These are phyloP conservation scores for Noctua fimbriata DNA, from an alignment of 2,888 invertebrate genomes.

Conservation along the genomic window DNA sequence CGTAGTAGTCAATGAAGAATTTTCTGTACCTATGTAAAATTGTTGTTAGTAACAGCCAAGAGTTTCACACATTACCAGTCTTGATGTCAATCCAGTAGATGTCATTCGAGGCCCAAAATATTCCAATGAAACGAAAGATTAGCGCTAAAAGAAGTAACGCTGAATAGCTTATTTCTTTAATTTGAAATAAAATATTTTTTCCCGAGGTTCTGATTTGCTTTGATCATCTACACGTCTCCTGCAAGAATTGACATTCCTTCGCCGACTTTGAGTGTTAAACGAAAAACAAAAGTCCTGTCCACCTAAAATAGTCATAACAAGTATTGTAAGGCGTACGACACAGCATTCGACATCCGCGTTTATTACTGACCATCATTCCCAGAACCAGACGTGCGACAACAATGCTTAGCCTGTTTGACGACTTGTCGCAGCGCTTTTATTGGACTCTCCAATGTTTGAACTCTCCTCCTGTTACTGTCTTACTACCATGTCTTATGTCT, in stretches of 20 bases:
- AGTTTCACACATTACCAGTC: neutral
- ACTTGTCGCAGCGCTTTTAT: slow-evolving; percentile 57
- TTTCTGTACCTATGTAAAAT: neutral
- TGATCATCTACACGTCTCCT: neutral
- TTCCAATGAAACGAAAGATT: neutral
- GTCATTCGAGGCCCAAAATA: neutral
- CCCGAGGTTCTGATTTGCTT: neutral
- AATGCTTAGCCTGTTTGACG: slow-evolving; percentile 67
- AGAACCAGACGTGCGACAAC: slow-evolving; percentile 64
- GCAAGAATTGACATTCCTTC: slow-evolving; percentile 6
- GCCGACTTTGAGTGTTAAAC: slow-evolving; percentile 4
- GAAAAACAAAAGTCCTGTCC: slow-evolving; percentile 23
- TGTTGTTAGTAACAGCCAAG: neutral
- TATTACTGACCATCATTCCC: slow-evolving; percentile 66
- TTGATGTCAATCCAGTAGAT: neutral
- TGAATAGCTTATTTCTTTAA: neutral
- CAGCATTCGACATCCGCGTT: slow-evolving; percentile 67
- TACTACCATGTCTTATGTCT: slow-evolving; percentile 51
- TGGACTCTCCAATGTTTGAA: slow-evolving; percentile 54
- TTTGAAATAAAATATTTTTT: neutral
- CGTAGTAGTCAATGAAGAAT: neutral
- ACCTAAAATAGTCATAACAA: slow-evolving; percentile 61
- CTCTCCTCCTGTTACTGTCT: slow-evolving; percentile 54
- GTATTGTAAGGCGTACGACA: slow-evolving; percentile 57
- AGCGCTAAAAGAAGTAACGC: neutral